Base-by-base conservation (phyloP, 2,797 vertebrate species). In the Danio aesculapii region DNA sequence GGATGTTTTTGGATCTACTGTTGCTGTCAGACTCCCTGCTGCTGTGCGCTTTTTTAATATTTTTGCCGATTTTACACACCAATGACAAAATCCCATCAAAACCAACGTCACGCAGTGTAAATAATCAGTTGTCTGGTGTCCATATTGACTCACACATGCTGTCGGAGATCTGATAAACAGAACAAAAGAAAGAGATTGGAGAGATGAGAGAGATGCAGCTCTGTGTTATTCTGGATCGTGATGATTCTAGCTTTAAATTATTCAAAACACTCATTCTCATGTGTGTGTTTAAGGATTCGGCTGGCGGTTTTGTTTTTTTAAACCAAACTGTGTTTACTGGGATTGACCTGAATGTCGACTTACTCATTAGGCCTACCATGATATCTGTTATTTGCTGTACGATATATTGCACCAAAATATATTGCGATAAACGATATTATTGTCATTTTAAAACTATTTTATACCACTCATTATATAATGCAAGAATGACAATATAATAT, bases 191-290 rank as follows among this genome's bases (percentile, higher is more conserved):
- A 10, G 39, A 16, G 8, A 19, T 46, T 55, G 13, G 12, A 16
- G 8, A 8, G 12, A 46, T 9, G 7, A 53, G n/a, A 11, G 64
- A 17, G 6, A 53, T 14, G 13, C 49, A 30, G 10, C 12, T 59
- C 58, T 50, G 46, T 75, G 49, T 14, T 63, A 81, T 77, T 44
- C 39, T 72, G 39, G 73, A 72, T 64, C 66, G 17, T 6, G 12
- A 57, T 21, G 50, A 81, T 58, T 78, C 8, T 10, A 21, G 59
- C 58, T 21, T 64, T 84, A 75, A 84, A 87, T 86, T 79, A 79
- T 87, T 82, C 30, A 83, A 13, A 6, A 71, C 46, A 53, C 39
- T 55, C 46, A 58, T 84, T 83, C 72, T 30, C 47, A 57, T 61
- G 57, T 79, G 50, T 74, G 6, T 64, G 63, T 83, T 84, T 63